Evolutionary conservation across 1,140 invertebrate genomes (phyloP).

Genomic region (Hyles euphorbiae): DNA sequence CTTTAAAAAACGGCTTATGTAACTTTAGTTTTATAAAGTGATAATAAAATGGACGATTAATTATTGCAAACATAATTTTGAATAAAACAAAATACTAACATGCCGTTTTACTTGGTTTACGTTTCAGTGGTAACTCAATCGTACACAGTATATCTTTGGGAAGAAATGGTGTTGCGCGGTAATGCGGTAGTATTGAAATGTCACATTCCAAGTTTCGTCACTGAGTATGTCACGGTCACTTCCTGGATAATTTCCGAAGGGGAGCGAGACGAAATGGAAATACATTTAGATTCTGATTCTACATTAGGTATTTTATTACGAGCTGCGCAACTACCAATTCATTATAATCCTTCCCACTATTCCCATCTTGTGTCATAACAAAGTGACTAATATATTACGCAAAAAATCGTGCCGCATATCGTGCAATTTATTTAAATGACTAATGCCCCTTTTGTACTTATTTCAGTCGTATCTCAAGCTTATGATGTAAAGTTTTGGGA

Average conservation of each 20-base stretch:
- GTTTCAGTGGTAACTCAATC: conserved; percentile 88
- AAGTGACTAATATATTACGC: no score
- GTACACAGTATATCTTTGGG: conserved; percentile 89
- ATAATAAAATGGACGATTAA: no score
- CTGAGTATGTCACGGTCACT: conserved; percentile 86
- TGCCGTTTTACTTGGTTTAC: background rate
- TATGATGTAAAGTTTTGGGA: conserved; percentile 92
- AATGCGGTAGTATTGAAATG: conserved; percentile 91
- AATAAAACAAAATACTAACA: no score
- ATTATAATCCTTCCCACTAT: no score
- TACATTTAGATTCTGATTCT: conserved; percentile 56
- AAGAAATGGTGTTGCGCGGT: conserved; percentile 90
- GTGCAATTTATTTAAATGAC: no score
- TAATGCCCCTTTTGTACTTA: conserved; percentile 7
- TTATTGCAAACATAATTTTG: no score
- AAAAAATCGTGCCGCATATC: no score
- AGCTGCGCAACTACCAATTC: no score
- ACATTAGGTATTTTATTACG: conserved; percentile 49
- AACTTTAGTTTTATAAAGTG: no score
- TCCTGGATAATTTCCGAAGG: conserved; percentile 89
- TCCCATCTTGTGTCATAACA: no score
- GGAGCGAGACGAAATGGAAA: conserved; percentile 52
- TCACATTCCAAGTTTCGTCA: conserved; percentile 90
- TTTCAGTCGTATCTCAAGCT: conserved; percentile 36
- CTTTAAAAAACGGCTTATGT: no score